Evolutionary conservation across 2,797 vertebrate genomes (phyloP), one percentile per base, ranked within the genome.

Genomic region (Neomorphus geoffroyi): DNA sequence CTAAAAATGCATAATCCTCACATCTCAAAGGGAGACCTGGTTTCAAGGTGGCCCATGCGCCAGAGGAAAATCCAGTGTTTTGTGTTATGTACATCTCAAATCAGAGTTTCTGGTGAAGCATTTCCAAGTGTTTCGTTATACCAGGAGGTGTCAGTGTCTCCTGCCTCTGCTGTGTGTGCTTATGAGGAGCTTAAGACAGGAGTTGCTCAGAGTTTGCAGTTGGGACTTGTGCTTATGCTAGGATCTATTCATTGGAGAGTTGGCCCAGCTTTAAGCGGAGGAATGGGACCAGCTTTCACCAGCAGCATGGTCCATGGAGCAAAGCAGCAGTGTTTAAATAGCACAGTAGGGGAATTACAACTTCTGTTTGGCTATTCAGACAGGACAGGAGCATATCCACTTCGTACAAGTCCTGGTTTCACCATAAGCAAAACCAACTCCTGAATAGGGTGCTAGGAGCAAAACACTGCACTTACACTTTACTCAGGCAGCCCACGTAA

Each of bases 91-190:
- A 2, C 2, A 13, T 14, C 30, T 45, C 62, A 48, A n/a, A 81
- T 8, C 57, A 18, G 73, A 69, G 24, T 33, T 72, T 37, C 74
- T 13, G 45, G 57, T 27, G 80, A 88, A 26, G 13, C 2, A 6
- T 78, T 79, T 65, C 41, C 54, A 57, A 50, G 56, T 15, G 22
- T 17, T 4, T 9, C 6, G 3, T 43, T 24, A 1, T 1, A n/a
- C 92, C 95, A 75, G 78, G 62, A 93, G 95, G 66, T 86, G 94
- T 95, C 92, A 88, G 80, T 72, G 46, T 88, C 73, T 84, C 54
- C 94, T 86, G 65, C 18, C 32, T 71, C 77, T 88, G 67, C 71
- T 72, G 37, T 8, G 18, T 12, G 24, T 23, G 39, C 43, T 60
- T 23, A 18, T 0, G 0, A 35, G 37, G 32, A 14, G 14, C 8